Conservation (phyloP, 2,888 invertebrate species). For the Nematopogon swammerdamellus region DNA sequence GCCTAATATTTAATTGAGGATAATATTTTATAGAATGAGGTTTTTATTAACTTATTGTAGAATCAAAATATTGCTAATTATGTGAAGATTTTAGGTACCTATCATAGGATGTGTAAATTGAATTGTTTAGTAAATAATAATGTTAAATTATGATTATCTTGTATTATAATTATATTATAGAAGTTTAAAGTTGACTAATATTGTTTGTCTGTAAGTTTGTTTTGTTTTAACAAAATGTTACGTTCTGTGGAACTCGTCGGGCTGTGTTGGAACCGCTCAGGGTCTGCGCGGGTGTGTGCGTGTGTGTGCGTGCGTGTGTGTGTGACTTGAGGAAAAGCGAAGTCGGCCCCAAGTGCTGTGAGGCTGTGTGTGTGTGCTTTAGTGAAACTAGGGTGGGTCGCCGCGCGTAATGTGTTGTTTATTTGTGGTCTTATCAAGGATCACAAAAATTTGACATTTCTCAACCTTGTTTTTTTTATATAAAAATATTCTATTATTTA, state of each 20-base stretch:
- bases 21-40: slow-evolving; percentile 43
- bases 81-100: slow-evolving; percentile 44
- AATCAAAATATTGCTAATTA: slow-evolving; percentile 18
- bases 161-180: slow-evolving; percentile 21
- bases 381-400: no score
- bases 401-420: no score
- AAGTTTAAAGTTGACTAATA: slow-evolving; percentile 54
- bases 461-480: no score
- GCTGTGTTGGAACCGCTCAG: not conserved
- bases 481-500: no score
- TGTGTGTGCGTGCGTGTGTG: no score
- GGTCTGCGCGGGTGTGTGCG: no score
- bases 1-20: slow-evolving; percentile 52
- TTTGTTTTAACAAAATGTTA: slow-evolving; percentile 26
- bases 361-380: no score
- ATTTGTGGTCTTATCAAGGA: no score
- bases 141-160: slow-evolving; percentile 42
- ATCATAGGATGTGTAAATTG: slow-evolving; percentile 52
- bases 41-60: slow-evolving; percentile 46
- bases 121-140: slow-evolving; percentile 17
- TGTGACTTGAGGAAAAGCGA: no score
- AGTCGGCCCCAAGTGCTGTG: no score
- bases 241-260: not conserved
- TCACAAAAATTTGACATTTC: no score
- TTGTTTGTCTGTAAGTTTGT: slow-evolving; percentile 45